Evolutionary conservation across 2,797 vertebrate genomes (phyloP), one percentile per base, ranked within the genome.

Genomic region (Sebastolobus altivelis): DNA sequence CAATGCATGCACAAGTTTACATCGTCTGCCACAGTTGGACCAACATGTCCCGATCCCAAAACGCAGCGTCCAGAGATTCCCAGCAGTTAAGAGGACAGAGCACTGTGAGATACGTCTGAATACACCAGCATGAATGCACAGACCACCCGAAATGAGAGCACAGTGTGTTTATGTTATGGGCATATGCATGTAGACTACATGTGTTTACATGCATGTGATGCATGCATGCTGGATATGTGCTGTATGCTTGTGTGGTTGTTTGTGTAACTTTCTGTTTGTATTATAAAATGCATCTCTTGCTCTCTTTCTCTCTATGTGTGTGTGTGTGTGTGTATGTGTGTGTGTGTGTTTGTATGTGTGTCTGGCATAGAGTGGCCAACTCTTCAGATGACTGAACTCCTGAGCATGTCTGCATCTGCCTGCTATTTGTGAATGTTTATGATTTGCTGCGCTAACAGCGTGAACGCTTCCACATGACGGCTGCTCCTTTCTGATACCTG

Each of bases 391-490:
- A 92, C 69, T 93, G 87, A 93, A 91, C 89, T 93, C 89, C 89
- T 80, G 87, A 94, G 91, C 90, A 82, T 88, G 93, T 91, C 90
- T 90, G 93, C 94, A 95, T 94, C 94, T 95, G 94, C 93, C 93
- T 93, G 92, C 92, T 91, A 93, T 95, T 94, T 94, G 94, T 92
- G 92, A 89, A 83, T 95, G 94, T 95, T 95, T 94, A 95, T 94
- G 92, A 94, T 94, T 87, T 94, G 93, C 90, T 89, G 87, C 69
- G 89, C 92, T 93, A 94, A 93, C 91, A 91, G 84, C 78, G 54
- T 91, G 92, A 95, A 93, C 69, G 92, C 89, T 94, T 94, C 93
- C 95, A 95, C 93, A 94, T 94, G 93, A 94, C 4, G 85, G 61
- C 79, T 60, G 82, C 83, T 92, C 79, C 77, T 88, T 86, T 82